Conservation (phyloP, 2,888 invertebrate genomes). For the Caenorhabditis zanzibari region DNA sequence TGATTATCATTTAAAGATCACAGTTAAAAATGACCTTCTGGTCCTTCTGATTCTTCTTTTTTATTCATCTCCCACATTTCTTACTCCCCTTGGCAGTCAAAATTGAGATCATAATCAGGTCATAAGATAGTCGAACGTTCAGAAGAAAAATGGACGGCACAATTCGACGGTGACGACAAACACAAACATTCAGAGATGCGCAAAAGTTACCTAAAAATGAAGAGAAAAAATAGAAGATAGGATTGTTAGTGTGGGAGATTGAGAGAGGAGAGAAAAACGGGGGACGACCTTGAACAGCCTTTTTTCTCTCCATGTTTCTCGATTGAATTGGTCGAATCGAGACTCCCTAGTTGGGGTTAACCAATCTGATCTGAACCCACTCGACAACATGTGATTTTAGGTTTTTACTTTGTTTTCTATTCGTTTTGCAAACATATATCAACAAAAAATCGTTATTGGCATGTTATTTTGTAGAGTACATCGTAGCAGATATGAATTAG, state of each 20-base stretch:
- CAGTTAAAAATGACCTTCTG: slow-evolving; percentile 43
- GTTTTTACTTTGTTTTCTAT: slow-evolving; percentile 17
- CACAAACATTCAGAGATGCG: slow-evolving; percentile 40
- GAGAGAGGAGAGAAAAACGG: background rate
- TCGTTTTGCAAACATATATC: slow-evolving; percentile 16
- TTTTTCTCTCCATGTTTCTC: slow-evolving; percentile 46
- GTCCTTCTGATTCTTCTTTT: slow-evolving; percentile 1
- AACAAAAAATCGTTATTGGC: slow-evolving; percentile 3
- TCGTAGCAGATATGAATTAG: too few species aligned
- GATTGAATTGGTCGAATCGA: slow-evolving; percentile 35
- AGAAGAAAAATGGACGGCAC: slow-evolving; percentile 43
- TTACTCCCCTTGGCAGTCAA: slow-evolving; percentile 16
- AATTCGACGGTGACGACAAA: slow-evolving; percentile 57
- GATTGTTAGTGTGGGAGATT: slow-evolving; percentile 15
- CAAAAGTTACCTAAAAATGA: slow-evolving; percentile 23
- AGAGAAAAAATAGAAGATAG: slow-evolving; percentile 23
- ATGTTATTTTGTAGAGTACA: too few species aligned
- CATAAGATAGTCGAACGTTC: slow-evolving; percentile 40
- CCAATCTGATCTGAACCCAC: slow-evolving; percentile 36
- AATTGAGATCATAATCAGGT: slow-evolving; percentile 45
- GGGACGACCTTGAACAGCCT: slow-evolving; percentile 57
- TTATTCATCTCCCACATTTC: background rate
- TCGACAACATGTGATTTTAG: slow-evolving; percentile 36
- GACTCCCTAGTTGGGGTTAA: slow-evolving; percentile 43
- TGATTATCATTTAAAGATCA: slow-evolving; percentile 26